Base-by-base conservation (phyloP, 2,113 vertebrate genomes). In the Gnathonemus longibarbis region DNA sequence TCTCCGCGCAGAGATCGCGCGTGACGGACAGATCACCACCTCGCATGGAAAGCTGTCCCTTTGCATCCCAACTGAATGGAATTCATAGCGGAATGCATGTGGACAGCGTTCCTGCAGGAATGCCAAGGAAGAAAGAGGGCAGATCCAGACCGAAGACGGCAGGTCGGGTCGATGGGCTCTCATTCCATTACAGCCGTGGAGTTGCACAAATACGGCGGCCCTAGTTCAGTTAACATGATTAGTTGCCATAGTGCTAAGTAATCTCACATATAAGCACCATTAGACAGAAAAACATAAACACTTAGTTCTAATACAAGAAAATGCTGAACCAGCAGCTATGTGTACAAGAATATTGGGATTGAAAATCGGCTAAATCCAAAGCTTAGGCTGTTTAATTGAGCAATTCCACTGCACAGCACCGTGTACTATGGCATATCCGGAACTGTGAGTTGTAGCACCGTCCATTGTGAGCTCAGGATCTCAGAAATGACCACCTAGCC, bases 1-100 rank as follows among this genome's bases (percentile, higher is more conserved):
- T 66, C n/a, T 13, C 9, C 9, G n/a, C 2, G 10, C n/a, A 3
- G 4, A 10, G 10, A 9, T 27, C 0, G 7, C 0, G 24, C 0
- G 58, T 66, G 58, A 66, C 9, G 24, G 58, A 11, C 58, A 27
- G 62, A 13, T 27, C 8, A 0, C n/a, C n/a, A 1, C 62, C 62
- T 27, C 3, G 62, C n/a, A 66, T 27, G 2, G n/a, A 66, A 66
- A 27, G 62, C 24, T 66, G 62, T 66, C 62, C 10, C 62, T 66
- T n/a, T 27, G 62, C 9, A 66, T 11, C 24, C n/a, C 62, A 11
- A 27, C 9, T 27, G 62, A 27, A 11, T 10, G n/a, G 56, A 62
- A 1, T 66, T 66, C 9, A 9, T 27, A 66, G 24, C 3, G 2
- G 10, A 66, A n/a, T 70, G 62, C n/a, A 31, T 70, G 62, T 31